Conservation (phyloP, 1,140 invertebrate genomes). For the Drosophila bocqueti region DNA sequence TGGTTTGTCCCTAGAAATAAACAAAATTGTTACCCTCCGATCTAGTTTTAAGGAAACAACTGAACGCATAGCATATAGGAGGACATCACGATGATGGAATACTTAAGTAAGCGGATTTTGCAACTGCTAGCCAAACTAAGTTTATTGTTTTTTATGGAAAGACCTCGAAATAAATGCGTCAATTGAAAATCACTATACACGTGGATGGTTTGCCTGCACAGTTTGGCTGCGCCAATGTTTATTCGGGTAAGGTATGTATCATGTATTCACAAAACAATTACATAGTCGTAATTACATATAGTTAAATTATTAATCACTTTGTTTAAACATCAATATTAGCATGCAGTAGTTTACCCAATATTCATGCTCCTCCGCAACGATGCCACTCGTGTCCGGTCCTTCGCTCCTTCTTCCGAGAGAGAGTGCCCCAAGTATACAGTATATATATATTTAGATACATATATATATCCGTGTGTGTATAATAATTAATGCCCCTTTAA, state of each 20-base stretch:
- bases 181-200: not conserved
- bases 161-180: conserved; percentile 7
- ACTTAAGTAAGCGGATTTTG: conserved; percentile 9
- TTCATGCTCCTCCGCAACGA: conserved; percentile 50
- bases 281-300: conserved; percentile 52
- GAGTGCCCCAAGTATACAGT: conserved; percentile 47
- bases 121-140: conserved; percentile 16
- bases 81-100: not conserved
- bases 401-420: conserved; percentile 38
- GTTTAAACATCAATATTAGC: conserved; percentile 61
- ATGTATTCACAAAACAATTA: conserved; percentile 73
- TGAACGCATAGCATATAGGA: not conserved
- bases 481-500: conserved; percentile 64
- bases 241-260: conserved; percentile 59
- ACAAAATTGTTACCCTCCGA: conserved; percentile 18
- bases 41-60: conserved; percentile 6
- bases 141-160: conserved; percentile 33
- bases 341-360: conserved; percentile 43
- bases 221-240: conserved; percentile 65
- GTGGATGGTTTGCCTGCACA: conserved; percentile 47
- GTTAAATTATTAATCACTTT: conserved; percentile 74
- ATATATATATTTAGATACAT: conserved; percentile 41
- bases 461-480: conserved; percentile 48
- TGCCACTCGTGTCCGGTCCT: conserved; percentile 30
- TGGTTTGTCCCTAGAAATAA: conserved; percentile 23